These are phyloP conservation scores for Zaprionus capensis DNA, from an alignment of 1,140 invertebrate species.

Conservation along the genomic window DNA sequence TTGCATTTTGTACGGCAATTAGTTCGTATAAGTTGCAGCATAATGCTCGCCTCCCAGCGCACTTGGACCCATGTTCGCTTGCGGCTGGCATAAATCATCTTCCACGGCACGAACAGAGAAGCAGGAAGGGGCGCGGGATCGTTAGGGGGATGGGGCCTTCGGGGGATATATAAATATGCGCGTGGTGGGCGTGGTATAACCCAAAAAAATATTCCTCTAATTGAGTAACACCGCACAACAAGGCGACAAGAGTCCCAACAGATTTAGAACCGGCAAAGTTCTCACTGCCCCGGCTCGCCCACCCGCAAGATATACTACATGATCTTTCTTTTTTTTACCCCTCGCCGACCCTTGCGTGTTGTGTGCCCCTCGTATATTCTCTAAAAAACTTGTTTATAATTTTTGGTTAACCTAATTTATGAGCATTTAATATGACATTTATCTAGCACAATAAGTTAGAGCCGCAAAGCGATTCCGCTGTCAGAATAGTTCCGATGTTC, in stretches of 20 bases:
- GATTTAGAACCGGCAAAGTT: constrained; percentile 4
- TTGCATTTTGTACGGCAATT: constrained; percentile 84
- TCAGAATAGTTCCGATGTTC: constrained; percentile 49
- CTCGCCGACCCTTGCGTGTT: constrained; percentile 51
- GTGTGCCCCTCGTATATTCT: constrained; percentile 3
- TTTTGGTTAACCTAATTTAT: constrained; percentile 58
- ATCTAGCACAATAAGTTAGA: constrained; percentile 60
- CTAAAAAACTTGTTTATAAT: constrained; percentile 52
- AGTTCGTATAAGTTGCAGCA: constrained; percentile 66
- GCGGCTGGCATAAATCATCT: constrained; percentile 76
- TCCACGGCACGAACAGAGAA: constrained; percentile 21
- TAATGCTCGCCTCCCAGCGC: constrained; percentile 46
- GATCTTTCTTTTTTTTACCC: constrained; percentile 45
- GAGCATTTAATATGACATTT: constrained; percentile 67
- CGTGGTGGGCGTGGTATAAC: constrained; percentile 31
- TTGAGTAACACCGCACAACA: constrained; percentile 65
- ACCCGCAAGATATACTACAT: constrained; percentile 40
- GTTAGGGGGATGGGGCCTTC: not conserved
- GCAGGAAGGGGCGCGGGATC: constrained; percentile 6
- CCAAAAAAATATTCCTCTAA: constrained; percentile 65
- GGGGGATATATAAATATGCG: constrained; percentile 41
- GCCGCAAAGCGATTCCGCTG: constrained; percentile 25
- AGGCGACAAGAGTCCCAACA: constrained; percentile 33
- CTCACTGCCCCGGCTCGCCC: constrained; percentile 8
- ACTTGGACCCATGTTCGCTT: constrained; percentile 63